phyloP scores from a whole-genome alignment of 2,797 vertebrate species.

The Coregonus suidteri region DNA sequence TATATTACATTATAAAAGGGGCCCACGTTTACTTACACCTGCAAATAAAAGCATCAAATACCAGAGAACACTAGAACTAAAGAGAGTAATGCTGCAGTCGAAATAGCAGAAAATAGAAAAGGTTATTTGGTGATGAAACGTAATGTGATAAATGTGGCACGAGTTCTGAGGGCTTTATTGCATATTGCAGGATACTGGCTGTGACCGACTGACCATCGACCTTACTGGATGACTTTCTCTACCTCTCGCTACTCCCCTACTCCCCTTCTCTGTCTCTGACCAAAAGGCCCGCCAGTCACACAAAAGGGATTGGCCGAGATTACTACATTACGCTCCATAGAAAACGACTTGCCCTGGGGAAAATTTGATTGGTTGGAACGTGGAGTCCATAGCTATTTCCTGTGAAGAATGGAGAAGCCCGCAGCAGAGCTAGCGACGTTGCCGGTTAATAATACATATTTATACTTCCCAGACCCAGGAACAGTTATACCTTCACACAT shows the following conservation, averaged over 20 bases:
- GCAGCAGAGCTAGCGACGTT: constrained; percentile 51
- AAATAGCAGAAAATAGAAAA: constrained; percentile 26
- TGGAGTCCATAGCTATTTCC: constrained; percentile 71
- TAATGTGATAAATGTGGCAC: too few relatives aligned
- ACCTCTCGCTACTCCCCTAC: constrained; percentile 62
- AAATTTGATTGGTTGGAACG: constrained; percentile 86
- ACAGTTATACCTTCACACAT: constrained; percentile 64
- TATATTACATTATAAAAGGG: constrained; percentile 36
- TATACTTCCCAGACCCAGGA: constrained; percentile 64
- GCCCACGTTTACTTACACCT: constrained; percentile 4
- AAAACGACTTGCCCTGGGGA: constrained; percentile 78
- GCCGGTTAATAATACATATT: constrained; percentile 73
- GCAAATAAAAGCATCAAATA: background rate
- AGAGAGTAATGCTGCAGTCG: constrained; percentile 17
- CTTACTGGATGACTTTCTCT: constrained; percentile 54
- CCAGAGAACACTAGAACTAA: constrained; percentile 19
- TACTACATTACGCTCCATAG: constrained; percentile 72
- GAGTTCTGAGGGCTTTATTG: constrained; percentile 71
- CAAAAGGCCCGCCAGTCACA: constrained; percentile 66
- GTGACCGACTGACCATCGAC: constrained; percentile 31
- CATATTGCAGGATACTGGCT: constrained; percentile 75
- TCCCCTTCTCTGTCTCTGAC: constrained; percentile 66
- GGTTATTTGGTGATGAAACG: constrained; percentile 27
- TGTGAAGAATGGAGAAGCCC: constrained; percentile 61
- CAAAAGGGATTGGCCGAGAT: constrained; percentile 81